Percentiles rank a stretch among this genome's conserved stretches.
Conservation (phyloP, 1,140 invertebrate genomes). For the Ladona fulva region DNA sequence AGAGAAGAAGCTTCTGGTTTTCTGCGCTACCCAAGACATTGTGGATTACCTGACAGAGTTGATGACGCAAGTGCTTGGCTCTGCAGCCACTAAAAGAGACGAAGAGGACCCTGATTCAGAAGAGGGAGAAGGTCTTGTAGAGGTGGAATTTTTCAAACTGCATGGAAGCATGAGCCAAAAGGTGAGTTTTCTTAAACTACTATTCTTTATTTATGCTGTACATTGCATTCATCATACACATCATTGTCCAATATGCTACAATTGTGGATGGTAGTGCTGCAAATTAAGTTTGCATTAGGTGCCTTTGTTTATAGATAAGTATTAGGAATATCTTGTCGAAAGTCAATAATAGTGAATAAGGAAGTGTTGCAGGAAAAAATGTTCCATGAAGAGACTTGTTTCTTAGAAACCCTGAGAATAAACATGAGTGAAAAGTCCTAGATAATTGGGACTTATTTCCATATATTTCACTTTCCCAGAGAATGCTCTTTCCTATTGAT, state of each 20-base stretch:
- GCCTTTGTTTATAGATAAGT: neutral
- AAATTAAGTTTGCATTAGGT: neutral
- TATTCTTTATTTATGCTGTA: no score
- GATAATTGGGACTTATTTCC: no score
- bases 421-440: no score
- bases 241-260: no score
- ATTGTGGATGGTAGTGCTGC: no score
- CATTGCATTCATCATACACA: no score
- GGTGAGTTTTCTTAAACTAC: constrained; percentile 29
- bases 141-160: constrained; percentile 64
- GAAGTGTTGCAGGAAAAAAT: no score
- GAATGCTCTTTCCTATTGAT: no score
- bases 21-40: constrained; percentile 88
- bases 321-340: constrained; percentile 15
- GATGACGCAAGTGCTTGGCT: constrained; percentile 55
- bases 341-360: no score
- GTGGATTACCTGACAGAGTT: constrained; percentile 82
- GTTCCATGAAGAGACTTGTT: no score
- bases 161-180: constrained; percentile 88
- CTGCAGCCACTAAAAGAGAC: constrained; percentile 20
- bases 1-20: constrained; percentile 72
- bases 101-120: constrained; percentile 30
- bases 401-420: no score
- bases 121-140: constrained; percentile 41
- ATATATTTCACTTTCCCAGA: no score